These are phyloP conservation scores for Antennarius maculatus DNA, from an alignment of 2,797 vertebrate species.

Conservation along the genomic window DNA sequence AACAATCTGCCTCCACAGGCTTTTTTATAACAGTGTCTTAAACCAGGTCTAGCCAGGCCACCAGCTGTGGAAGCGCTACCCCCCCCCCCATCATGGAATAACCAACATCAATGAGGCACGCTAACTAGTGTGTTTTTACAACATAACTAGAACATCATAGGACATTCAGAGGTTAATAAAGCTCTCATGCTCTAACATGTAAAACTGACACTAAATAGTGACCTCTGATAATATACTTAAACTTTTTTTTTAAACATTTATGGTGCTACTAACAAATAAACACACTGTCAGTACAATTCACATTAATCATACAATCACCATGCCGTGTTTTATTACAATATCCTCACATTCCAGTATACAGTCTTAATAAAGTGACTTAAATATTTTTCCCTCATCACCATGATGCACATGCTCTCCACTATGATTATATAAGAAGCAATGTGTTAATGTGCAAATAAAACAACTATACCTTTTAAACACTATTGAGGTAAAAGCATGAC, in stretches of 20 bases:
- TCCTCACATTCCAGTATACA: conserved; percentile 35
- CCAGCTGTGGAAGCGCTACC: conserved; percentile 15
- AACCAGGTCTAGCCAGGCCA: conserved; percentile 3
- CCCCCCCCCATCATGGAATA: not conserved
- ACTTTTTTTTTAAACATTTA: conserved; percentile 40
- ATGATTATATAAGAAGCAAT: conserved; percentile 19
- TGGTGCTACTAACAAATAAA: conserved; percentile 37
- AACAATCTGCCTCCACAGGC: conserved; percentile 15
- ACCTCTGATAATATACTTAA: conserved; percentile 23
- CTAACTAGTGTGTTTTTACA: conserved; percentile 17
- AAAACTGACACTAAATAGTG: conserved; percentile 33
- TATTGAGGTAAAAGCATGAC: conserved; percentile 48
- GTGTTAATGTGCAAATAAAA: conserved; percentile 49
- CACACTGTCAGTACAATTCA: conserved; percentile 22
- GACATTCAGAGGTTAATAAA: conserved; percentile 55
- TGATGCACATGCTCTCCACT: conserved; percentile 34
- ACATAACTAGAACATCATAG: conserved; percentile 31
- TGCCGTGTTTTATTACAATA: conserved; percentile 25
- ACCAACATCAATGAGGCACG: conserved; percentile 12
- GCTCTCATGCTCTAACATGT: conserved; percentile 51
- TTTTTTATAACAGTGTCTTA: conserved; percentile 19
- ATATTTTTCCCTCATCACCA: conserved; percentile 9
- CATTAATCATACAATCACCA: conserved; percentile 35
- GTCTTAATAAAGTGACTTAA: conserved; percentile 13
- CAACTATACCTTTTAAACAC: conserved; percentile 24